phyloP scores from a whole-genome alignment of 2,888 invertebrate species.

The Allygus modestus region DNA sequence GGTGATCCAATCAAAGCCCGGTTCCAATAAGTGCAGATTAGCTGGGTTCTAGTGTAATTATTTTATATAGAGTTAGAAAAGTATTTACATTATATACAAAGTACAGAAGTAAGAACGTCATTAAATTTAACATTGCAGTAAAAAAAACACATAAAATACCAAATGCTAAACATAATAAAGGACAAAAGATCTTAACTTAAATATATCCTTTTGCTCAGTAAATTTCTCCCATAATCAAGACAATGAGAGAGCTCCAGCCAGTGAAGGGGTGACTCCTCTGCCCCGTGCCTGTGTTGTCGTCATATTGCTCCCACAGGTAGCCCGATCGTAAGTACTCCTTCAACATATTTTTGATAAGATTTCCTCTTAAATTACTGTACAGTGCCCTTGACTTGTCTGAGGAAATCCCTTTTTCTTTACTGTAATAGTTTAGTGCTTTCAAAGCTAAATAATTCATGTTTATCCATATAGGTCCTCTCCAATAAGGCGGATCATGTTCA shows the following conservation, averaged over 20 bases:
- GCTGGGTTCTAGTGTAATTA: too few species aligned
- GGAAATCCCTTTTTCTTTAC: slow-evolving; percentile 84
- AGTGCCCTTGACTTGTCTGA: slow-evolving; percentile 79
- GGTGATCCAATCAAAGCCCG: too few species aligned
- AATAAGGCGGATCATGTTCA: slow-evolving; percentile 98
- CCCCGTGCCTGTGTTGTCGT: slow-evolving; percentile 91
- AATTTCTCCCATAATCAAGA: slow-evolving; percentile 97
- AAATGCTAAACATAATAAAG: too few species aligned
- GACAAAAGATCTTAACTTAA: too few species aligned
- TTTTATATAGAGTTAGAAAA: too few species aligned
- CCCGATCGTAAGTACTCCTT: slow-evolving; percentile 92
- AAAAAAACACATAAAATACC: too few species aligned
- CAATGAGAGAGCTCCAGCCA: slow-evolving; percentile 95
- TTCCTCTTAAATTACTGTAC: slow-evolving; percentile 84
- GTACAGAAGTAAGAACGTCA: too few species aligned
- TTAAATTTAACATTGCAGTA: too few species aligned
- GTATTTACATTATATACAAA: too few species aligned
- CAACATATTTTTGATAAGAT: slow-evolving; percentile 90
- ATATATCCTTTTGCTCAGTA: slow-evolving; percentile 78
- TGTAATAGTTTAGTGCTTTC: slow-evolving; percentile 89
- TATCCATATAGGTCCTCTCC: slow-evolving; percentile 98
- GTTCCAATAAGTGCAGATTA: too few species aligned
- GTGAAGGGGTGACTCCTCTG: slow-evolving; percentile 95
- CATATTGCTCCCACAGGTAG: slow-evolving; percentile 98
- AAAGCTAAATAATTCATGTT: slow-evolving; percentile 97